Evolutionary conservation across 1,140 invertebrate species (phyloP), one percentile per base, ranked within the genome.

Genomic region (Papilio xuthus): DNA sequence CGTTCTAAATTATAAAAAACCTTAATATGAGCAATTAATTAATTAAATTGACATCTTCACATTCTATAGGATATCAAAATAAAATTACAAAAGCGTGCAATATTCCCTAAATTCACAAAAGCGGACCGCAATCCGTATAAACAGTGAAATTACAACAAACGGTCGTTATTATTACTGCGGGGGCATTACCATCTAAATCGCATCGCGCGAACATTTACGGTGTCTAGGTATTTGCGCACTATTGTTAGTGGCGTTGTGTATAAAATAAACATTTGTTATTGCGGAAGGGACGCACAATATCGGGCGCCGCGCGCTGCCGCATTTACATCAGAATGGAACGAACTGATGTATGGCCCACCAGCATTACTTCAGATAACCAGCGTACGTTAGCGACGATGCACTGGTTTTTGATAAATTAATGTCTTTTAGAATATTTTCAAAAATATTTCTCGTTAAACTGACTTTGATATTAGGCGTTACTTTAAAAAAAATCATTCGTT

Each of bases 251-350:
- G 89, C 91, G 90, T 90, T 94, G 91, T 93, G 92, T 94, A 94
- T 94, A 94, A 94, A 93, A 94, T 94, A 93, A 94, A 94, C 92
- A 94, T 94, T 94, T 93, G 92, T 93, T 93, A 93, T 90, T 85
- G 86, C 84, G 81, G 85, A 81, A 86, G 87, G 90, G 89, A 89
- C 88, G 81, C 86, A 93, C 91, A 93, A 93, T 93, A 92, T 92
- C 90, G 89, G 84, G 86, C 81, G 78, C 81, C 2, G 84, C 84
- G 86, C 83, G 85, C 85, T 86, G 87, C 88, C 84, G 83, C 77
- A 93, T 93, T 93, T 91, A 85, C 91, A 92, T 93, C 90, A 92
- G 90, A 93, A 93, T 93, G 87, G 89, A 85, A 77, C 42, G 80
- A 80, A 83, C 84, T 93, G 92, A 93, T 91, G 90, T 92, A 93